These are phyloP conservation scores for Maniola jurtina DNA, from an alignment of 1,140 invertebrate species.

Conservation along the genomic window DNA sequence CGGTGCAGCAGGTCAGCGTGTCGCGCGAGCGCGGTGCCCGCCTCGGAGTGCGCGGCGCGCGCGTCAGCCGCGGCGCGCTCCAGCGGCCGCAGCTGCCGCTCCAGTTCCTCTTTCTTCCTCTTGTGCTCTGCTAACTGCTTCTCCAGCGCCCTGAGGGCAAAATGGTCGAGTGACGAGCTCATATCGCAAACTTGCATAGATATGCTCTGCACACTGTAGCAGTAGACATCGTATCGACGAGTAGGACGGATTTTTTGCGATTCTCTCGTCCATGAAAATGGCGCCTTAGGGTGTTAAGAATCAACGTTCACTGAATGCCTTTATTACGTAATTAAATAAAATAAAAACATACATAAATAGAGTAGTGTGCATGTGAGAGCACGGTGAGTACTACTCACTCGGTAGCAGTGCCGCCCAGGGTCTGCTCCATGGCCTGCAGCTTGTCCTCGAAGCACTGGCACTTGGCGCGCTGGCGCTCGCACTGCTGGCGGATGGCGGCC, in stretches of 20 bases:
- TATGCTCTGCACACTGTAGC: too few species aligned
- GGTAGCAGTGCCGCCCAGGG: conserved; percentile 42
- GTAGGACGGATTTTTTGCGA: too few species aligned
- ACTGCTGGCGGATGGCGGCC: conserved; percentile 37
- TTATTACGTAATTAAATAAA: too few species aligned
- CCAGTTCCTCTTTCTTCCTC: neutral
- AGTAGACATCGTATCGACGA: too few species aligned
- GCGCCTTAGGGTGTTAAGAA: too few species aligned
- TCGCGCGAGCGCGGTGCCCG: neutral
- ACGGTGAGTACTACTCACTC: conserved; percentile 55
- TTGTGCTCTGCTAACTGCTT: neutral
- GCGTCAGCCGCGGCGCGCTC: neutral
- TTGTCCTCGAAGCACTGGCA: conserved; percentile 53
- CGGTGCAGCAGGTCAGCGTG: neutral
- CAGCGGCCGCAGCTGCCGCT: neutral
- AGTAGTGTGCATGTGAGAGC: too few species aligned
- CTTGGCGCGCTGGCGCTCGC: conserved; percentile 46
- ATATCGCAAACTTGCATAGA: too few species aligned
- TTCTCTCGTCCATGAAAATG: too few species aligned
- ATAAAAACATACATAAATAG: too few species aligned
- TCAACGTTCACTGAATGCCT: too few species aligned
- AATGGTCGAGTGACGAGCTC: too few species aligned
- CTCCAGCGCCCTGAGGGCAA: neutral
- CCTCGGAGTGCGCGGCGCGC: neutral
- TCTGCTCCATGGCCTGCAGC: conserved; percentile 46